phyloP scores from a whole-genome alignment of 1,140 invertebrate species.

The Drosophila kanapiae region DNA sequence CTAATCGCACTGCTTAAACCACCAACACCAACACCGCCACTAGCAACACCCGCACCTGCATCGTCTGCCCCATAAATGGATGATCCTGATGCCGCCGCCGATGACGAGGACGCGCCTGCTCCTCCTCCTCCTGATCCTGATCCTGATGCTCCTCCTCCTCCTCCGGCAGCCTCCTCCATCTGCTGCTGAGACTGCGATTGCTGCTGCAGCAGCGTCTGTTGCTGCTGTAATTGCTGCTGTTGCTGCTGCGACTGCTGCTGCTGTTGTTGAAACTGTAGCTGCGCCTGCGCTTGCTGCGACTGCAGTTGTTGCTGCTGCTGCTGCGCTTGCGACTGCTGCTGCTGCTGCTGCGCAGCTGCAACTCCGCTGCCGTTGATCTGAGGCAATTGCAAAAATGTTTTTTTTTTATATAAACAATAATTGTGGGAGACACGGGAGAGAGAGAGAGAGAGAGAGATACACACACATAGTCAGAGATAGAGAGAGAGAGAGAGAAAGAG shows the following conservation, averaged over 20 bases:
- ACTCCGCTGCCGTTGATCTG: conserved; percentile 74
- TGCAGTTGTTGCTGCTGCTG: conserved; percentile 54
- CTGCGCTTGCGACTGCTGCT: conserved; percentile 50
- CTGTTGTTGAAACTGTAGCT: conserved; percentile 37
- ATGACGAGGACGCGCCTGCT: conserved; percentile 26
- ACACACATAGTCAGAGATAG: conserved; percentile 65
- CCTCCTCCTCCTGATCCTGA: conserved; percentile 11
- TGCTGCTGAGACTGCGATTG: conserved; percentile 13
- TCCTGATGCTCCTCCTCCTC: conserved; percentile 5
- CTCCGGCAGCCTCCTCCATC: conserved; percentile 2
- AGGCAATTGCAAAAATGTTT: conserved; percentile 58
- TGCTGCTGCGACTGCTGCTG: conserved; percentile 29
- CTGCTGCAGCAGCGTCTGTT: conserved; percentile 13
- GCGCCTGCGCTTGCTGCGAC: conserved; percentile 38
- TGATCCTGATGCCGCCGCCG: conserved; percentile 42
- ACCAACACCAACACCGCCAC: conserved; percentile 78
- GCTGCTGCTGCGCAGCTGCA: conserved; percentile 55
- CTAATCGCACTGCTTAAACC: conserved; percentile 76
- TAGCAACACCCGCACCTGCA: conserved; percentile 81
- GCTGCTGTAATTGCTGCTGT: conserved; percentile 26
- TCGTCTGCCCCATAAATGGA: conserved; percentile 76
- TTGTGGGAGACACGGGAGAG: conserved; percentile 63
- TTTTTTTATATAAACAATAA: conserved; percentile 71
- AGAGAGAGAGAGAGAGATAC: conserved; percentile 62
- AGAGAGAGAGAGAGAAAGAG: conserved; percentile 28